Evolutionary conservation across 2,113 vertebrate species (phyloP).

Genomic region (Rafetus swinhoei): DNA sequence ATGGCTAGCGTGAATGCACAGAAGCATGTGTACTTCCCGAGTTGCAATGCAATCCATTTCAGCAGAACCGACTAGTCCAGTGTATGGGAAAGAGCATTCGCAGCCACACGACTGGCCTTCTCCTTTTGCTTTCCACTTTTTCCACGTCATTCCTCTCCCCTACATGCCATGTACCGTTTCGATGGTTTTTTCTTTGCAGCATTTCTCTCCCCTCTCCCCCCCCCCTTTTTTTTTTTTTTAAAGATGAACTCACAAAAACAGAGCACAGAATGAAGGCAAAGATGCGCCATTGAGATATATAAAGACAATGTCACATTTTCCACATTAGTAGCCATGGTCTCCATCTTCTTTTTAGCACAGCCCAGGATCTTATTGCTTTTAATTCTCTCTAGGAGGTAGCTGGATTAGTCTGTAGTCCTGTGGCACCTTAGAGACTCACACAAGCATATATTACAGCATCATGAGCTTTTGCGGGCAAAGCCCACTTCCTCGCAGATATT

Average conservation of each 20-base stretch:
- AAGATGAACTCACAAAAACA: conserved; percentile 19
- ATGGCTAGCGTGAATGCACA: not conserved
- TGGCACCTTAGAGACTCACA: too few relatives aligned
- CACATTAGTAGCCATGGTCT: not conserved
- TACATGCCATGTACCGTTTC: not conserved
- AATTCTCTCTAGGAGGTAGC: not conserved
- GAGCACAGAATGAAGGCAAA: conserved; percentile 33
- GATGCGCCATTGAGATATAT: not conserved
- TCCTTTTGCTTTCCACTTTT: not conserved
- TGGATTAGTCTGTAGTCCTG: too few relatives aligned
- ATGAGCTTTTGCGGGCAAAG: too few relatives aligned
- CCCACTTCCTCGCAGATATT: not conserved
- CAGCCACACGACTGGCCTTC: not conserved
- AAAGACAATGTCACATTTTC: not conserved
- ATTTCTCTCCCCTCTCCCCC: not conserved
- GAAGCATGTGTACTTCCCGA: not conserved
- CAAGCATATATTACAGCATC: too few relatives aligned
- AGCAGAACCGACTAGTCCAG: not conserved
- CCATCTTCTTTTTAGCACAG: not conserved
- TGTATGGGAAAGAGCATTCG: not conserved
- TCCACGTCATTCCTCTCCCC: not conserved
- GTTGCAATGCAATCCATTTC: not conserved
- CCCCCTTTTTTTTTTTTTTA: not conserved
- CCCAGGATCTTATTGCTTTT: conserved; percentile 17
- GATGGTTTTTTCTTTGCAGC: not conserved